Evolutionary conservation across 2,888 invertebrate species (phyloP).

Genomic region (Drosophila siamana): DNA sequence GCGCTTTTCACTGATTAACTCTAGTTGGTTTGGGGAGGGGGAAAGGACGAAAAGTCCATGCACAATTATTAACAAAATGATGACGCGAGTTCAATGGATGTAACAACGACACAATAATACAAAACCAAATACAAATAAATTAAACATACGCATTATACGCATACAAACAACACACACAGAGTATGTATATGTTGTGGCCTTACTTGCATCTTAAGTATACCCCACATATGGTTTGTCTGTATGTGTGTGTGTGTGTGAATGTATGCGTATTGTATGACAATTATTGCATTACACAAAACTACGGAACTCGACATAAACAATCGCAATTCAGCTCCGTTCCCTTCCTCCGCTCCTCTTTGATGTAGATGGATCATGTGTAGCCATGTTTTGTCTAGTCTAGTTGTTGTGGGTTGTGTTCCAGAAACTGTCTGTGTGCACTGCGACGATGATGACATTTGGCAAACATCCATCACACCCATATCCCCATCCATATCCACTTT

Average conservation of each 20-base stretch:
- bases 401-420: slow-evolving; percentile 5
- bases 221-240: slow-evolving; percentile 8
- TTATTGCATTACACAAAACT: slow-evolving; percentile 30
- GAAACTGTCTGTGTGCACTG: not conserved
- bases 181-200: not conserved
- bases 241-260: slow-evolving; percentile 10
- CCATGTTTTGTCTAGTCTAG: slow-evolving; percentile 11
- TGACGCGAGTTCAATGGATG: not conserved
- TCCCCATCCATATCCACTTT: not conserved
- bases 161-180: not conserved
- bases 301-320: slow-evolving; percentile 29
- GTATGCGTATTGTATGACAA: not conserved
- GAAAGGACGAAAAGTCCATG: not conserved
- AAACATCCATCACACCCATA: slow-evolving; percentile 28
- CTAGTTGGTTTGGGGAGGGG: not conserved
- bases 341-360: no score
- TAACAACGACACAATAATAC: not conserved
- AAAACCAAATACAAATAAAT: not conserved
- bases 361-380: not conserved
- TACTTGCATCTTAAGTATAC: not conserved
- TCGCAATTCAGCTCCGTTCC: slow-evolving; percentile 10
- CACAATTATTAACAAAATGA: not conserved
- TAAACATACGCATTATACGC: not conserved
- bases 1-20: not conserved
- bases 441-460: slow-evolving; percentile 47